Base-by-base conservation (phyloP, 2,888 invertebrate genomes). In the Pollenia angustigena region DNA sequence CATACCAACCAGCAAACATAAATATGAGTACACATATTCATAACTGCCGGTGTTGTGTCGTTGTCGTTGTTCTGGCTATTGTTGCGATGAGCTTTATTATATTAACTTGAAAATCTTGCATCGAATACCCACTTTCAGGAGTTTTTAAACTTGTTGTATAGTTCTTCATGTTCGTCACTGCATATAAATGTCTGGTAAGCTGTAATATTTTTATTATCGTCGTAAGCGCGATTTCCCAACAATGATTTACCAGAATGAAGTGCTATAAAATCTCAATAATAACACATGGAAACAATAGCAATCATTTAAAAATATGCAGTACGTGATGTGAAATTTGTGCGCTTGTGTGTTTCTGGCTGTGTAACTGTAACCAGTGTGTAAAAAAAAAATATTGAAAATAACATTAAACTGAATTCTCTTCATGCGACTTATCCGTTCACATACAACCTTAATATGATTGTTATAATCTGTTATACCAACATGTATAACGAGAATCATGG, bases 271-370 rank as follows among this genome's bases (percentile, higher is more conserved):
- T 64, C 83, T 54, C 83, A 83, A 80, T 80, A 85, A 64, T 79
- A 69, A 78, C 81, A 83, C 84, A 83, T 78, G 71, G 52, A 84
- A 75, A 68, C 87, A 76, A 84, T 75, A 60, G 74, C 83, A 81
- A 72, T 76, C 75, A 83, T 76, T 87, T 74, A 56, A 78, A 85
- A 87, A 46, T 56, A 54, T 40, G 44, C 40, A 64, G 56, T 74
- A 87, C 87, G 87, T 87, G 87, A 72, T 76, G 66, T 66, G 68
- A 64, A 84, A 40, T 66, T 14, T 18, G 44, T 48, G 50, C 32
- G 23, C 10, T 44, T 62, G 58, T 66, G 16, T 18, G 16, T 23
- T 56, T 32, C 32, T 32, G 32, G 32, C 6, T 32, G 32, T 32
- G 32, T 32, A 32, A 32, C 32, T 32, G 32, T 32, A 32, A 6